Evolutionary conservation across 1,140 invertebrate species (phyloP), one percentile per base, ranked within the genome.

Genomic region (Drosophila saltans): DNA sequence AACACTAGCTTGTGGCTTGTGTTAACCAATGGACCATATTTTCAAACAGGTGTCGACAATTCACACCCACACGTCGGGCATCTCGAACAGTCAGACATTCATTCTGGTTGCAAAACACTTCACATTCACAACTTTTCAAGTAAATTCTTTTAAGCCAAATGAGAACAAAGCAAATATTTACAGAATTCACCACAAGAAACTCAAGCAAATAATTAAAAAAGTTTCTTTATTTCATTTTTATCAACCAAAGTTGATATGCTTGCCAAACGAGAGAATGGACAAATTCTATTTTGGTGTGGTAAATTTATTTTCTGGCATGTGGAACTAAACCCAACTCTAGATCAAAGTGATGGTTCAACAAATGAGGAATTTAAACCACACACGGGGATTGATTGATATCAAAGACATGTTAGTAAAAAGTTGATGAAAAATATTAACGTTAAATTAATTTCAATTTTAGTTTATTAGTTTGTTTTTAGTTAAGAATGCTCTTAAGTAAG

Each of bases 341-440:
- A 24, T 48, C 21, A 48, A 48, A 48, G 45, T 48, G 45, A n/a
- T 48, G 45, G 45, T 16, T 24, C 1, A 7, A 45, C 10, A 45
- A 48, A 48, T 48, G 1, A 8, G 6, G 45, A 48, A 24, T 48
- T 2, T 24, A 8, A 48, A 45, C 6, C 16, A 21, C 43, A 45
- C 43, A 48, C 7, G 7, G n/a, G 2, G n/a, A 21, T 24, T 48
- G 0, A 48, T 24, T 48, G 16, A 24, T 84, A 68, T 59, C 67
- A 80, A 40, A 80, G 76, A 7, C 4, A 16, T 43, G 43, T 66
- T 64, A 66, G 64, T 33, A 10, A 28, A 48, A 43, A 30, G 59
- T 64, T 68, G 64, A 28, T 21, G 28, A 45, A 55, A 39, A 63
- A 56, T 66, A 78, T 65, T 76, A 76, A 66, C 2, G 2, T 30